Evolutionary conservation across 2,797 vertebrate genomes (phyloP).

Genomic region (Sebastes jordani): DNA sequence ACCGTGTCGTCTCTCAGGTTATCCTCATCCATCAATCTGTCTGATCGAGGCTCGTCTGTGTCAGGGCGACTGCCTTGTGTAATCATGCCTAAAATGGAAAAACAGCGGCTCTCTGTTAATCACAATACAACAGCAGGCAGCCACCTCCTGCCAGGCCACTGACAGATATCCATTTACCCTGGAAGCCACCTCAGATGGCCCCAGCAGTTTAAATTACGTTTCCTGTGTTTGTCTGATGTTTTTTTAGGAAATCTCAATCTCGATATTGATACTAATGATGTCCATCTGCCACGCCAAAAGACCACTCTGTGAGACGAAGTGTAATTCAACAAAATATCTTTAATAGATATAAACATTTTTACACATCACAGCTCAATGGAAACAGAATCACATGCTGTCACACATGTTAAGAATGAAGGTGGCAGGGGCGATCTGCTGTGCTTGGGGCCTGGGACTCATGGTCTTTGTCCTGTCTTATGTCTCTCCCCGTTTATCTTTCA

Average conservation of each 20-base stretch:
- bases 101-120: slow-evolving; percentile 59
- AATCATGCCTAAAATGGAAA: slow-evolving; percentile 55
- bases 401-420: slow-evolving; percentile 74
- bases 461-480: slow-evolving; percentile 22
- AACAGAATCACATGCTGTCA: slow-evolving; percentile 77
- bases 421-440: slow-evolving; percentile 60
- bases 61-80: slow-evolving; percentile 27
- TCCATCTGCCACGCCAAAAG: not conserved
- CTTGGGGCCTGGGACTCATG: slow-evolving; percentile 25
- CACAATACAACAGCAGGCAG: slow-evolving; percentile 39
- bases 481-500: slow-evolving; percentile 19
- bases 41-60: slow-evolving; percentile 15
- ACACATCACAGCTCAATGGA: slow-evolving; percentile 81
- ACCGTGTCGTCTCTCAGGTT: slow-evolving; percentile 11
- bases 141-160: slow-evolving; percentile 21
- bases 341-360: slow-evolving; percentile 82
- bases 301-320: slow-evolving; percentile 17
- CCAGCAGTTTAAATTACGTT: not conserved
- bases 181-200: not conserved
- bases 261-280: not conserved
- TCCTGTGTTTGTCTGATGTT: not conserved
- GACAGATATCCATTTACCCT: slow-evolving; percentile 46
- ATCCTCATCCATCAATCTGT: slow-evolving; percentile 49
- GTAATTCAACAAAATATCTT: slow-evolving; percentile 82
- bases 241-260: not conserved